Evolutionary conservation across 1,140 invertebrate species (phyloP), one percentile per base, ranked within the genome.

Genomic region (Drosophila quadrilineata): DNA sequence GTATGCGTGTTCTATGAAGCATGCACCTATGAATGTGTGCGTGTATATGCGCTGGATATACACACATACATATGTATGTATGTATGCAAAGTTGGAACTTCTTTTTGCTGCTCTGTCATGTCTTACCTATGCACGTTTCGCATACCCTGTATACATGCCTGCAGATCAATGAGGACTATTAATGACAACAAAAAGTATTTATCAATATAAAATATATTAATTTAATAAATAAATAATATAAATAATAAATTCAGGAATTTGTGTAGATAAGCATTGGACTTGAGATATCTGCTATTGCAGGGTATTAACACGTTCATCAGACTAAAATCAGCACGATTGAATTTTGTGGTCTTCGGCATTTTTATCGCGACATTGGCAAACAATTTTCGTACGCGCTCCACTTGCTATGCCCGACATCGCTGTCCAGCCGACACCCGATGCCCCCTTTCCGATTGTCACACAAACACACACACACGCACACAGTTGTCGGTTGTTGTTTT

Each of bases 361-460:
- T 73, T 70, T 79, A 82, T 77, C 77, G 77, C 69, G 76, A 82
- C 76, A 82, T 82, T 82, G 76, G 77, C 76, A 84, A 84, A 84
- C 77, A 70, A 65, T 77, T 84, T 84, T 71, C 54, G 69, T 24
- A 59, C 21, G 71, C 77, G 76, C 76, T 84, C 73, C 76, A 82
- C 76, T 82, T 82, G 77, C 56, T 84, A 82, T 82, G 77, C 77
- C 59, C 69, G 50, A 29, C 64, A 31, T 31, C 31, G 56, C 38
- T 59, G 69, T 29, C 24, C 40, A n/a, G 21, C 41, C 49, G 19
- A 56, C 53, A 16, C 14, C 16, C 40, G 16, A 35, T 43, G 49
- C 10, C 64, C 16, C 21, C 16, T 8, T 41, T 46, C 43, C 40
- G 35, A 24, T 41, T 46, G 10, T 22, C 29, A 6, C 46, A 9